These are phyloP conservation scores for Hormaphis cornu DNA, from an alignment of 1,140 invertebrate genomes.

Conservation along the genomic window DNA sequence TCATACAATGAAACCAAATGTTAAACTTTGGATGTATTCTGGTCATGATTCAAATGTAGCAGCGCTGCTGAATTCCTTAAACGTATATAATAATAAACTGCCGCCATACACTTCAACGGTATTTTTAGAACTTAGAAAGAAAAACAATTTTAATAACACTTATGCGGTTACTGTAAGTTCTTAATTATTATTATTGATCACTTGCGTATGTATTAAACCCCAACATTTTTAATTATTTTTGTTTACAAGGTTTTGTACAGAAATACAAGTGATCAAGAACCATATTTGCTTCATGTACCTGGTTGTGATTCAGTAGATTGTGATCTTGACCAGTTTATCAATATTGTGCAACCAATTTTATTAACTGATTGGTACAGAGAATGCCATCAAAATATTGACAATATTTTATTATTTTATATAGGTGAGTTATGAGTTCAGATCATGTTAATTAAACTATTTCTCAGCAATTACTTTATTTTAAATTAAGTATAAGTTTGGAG, in stretches of 20 bases:
- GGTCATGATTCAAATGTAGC: conserved; percentile 55
- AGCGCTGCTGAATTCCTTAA: conserved; percentile 25
- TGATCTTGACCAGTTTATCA: conserved; percentile 3
- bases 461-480: no score
- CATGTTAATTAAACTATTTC: no score
- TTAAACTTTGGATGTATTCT: conserved; percentile 64
- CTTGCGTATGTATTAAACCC: not conserved
- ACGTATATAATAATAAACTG: conserved; percentile 60
- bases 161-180: conserved; percentile 44
- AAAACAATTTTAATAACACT: conserved; percentile 36
- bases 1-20: conserved; percentile 44
- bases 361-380: conserved; percentile 15
- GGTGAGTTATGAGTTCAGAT: not conserved
- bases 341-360: not conserved
- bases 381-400: not conserved
- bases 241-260: conserved; percentile 23
- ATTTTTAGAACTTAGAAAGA: conserved; percentile 44
- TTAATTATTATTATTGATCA: not conserved
- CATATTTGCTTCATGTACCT: conserved; percentile 21
- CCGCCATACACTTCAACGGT: conserved; percentile 70
- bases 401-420: not conserved
- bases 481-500: no score
- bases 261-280: conserved; percentile 4
- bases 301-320: conserved; percentile 31
- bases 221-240: not conserved